These are phyloP conservation scores for Latrodectus geometricus DNA, from an alignment of 1,140 invertebrate species.

Conservation along the genomic window DNA sequence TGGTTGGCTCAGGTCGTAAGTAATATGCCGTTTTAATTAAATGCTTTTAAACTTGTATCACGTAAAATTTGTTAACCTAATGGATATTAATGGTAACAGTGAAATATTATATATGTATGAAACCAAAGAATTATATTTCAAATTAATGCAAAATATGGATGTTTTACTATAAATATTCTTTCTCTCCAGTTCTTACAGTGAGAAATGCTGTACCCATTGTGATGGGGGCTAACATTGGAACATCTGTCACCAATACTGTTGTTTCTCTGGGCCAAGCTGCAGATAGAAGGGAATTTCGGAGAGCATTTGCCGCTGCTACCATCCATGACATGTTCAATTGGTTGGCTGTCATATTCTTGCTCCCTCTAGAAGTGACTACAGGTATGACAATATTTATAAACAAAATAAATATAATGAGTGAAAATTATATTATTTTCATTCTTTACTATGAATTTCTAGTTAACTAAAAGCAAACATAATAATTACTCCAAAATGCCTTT, in stretches of 20 bases:
- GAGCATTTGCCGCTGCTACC: slow-evolving; percentile 74
- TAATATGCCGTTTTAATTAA: slow-evolving; percentile 4
- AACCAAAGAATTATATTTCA: too few relatives aligned
- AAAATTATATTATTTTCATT: too few relatives aligned
- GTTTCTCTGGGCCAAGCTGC: slow-evolving; percentile 72
- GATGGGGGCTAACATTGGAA: slow-evolving; percentile 76
- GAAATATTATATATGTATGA: too few relatives aligned
- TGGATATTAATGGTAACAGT: too few relatives aligned
- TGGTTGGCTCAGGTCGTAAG: slow-evolving; percentile 74
- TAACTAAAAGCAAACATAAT: too few relatives aligned
- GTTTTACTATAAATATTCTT: neutral
- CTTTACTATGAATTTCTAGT: too few relatives aligned
- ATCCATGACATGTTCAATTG: slow-evolving; percentile 76
- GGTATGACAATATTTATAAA: slow-evolving; percentile 56
- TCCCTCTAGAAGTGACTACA: slow-evolving; percentile 71
- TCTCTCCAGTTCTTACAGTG: slow-evolving; percentile 71
- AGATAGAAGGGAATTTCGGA: slow-evolving; percentile 71
- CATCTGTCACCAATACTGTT: slow-evolving; percentile 75
- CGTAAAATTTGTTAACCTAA: too few relatives aligned
- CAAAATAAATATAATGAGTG: too few relatives aligned
- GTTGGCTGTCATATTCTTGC: slow-evolving; percentile 71
- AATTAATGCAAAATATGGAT: neutral
- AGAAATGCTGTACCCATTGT: slow-evolving; percentile 73
- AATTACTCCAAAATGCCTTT: too few relatives aligned
- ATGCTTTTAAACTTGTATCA: too few relatives aligned